phyloP scores from a whole-genome alignment of 2,888 invertebrate species.

The Agonopterix alstromeriana region DNA sequence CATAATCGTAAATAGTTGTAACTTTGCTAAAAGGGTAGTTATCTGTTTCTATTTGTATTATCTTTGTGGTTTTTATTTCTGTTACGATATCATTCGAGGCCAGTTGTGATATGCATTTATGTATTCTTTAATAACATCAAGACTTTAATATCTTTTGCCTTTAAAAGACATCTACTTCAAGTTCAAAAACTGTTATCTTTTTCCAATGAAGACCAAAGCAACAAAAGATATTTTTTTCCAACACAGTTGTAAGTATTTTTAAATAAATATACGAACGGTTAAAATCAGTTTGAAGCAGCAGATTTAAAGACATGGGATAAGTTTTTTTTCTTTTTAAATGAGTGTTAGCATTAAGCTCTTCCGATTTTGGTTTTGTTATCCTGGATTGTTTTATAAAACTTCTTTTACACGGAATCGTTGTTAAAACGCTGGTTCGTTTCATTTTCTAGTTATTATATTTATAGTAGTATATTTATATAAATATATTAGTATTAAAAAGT shows the following conservation, averaged over 20 bases:
- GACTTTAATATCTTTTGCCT: constrained; percentile 3
- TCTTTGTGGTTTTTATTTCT: constrained; percentile 3
- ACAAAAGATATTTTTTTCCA: constrained; percentile 20
- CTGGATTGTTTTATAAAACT: background rate
- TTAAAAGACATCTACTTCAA: constrained; percentile 31
- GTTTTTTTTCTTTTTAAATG: constrained; percentile 44
- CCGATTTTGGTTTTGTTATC: constrained; percentile 7
- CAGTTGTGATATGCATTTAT: constrained; percentile 59
- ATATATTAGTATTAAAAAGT: constrained; percentile 36
- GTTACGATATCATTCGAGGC: constrained; percentile 22
- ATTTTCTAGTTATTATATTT: constrained; percentile 24
- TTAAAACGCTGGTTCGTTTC: constrained; percentile 36
- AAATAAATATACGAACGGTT: constrained; percentile 17
- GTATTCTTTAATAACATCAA: constrained; percentile 15
- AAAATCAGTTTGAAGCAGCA: constrained; percentile 57
- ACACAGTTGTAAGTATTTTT: constrained; percentile 17
- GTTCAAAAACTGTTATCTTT: background rate
- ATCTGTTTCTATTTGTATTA: constrained; percentile 10
- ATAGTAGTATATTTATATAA: constrained; percentile 29
- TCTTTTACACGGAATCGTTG: background rate
- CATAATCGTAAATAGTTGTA: constrained; percentile 26
- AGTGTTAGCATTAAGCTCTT: constrained; percentile 43
- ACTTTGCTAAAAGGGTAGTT: constrained; percentile 16
- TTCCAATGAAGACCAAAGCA: constrained; percentile 31
- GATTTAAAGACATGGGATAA: constrained; percentile 62